Conservation (phyloP, 2,888 invertebrate genomes). For the Notocelia uddmanniana region DNA sequence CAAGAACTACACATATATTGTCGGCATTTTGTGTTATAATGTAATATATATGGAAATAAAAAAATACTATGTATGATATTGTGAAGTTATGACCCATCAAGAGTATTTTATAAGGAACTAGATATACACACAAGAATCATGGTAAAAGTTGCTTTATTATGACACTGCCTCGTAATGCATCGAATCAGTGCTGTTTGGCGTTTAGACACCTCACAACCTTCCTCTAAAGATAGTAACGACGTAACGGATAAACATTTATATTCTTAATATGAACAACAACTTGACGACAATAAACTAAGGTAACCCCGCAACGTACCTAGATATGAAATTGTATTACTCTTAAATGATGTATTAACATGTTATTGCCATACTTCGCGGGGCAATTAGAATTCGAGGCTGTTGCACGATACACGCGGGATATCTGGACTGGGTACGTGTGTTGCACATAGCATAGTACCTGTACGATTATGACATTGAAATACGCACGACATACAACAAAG, state of each 20-base stretch:
- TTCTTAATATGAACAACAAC: slow-evolving; percentile 50
- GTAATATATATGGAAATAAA: background rate
- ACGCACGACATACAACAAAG: slow-evolving; percentile 68
- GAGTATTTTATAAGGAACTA: background rate
- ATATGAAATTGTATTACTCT: slow-evolving; percentile 34
- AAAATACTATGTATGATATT: background rate
- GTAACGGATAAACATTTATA: slow-evolving; percentile 53
- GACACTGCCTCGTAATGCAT: slow-evolving; percentile 50
- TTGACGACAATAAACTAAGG: slow-evolving; percentile 48
- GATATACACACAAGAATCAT: slow-evolving; percentile 11
- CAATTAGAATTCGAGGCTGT: slow-evolving; percentile 69
- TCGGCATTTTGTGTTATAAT: background rate
- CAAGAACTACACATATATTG: slow-evolving; percentile 15
- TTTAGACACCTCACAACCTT: slow-evolving; percentile 57
- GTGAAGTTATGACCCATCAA: background rate
- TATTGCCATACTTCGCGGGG: slow-evolving; percentile 50
- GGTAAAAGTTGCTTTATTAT: slow-evolving; percentile 40
- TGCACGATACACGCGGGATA: slow-evolving; percentile 58
- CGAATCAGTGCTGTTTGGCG: slow-evolving; percentile 50
- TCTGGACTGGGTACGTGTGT: slow-evolving; percentile 49
- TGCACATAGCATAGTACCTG: slow-evolving; percentile 38
- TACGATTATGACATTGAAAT: slow-evolving; percentile 45
- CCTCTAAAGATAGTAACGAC: slow-evolving; percentile 48
- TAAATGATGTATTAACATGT: slow-evolving; percentile 49
- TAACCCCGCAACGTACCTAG: slow-evolving; percentile 26